These are phyloP conservation scores for Lutraria lutraria DNA, from an alignment of 2,888 invertebrate genomes.

Conservation along the genomic window DNA sequence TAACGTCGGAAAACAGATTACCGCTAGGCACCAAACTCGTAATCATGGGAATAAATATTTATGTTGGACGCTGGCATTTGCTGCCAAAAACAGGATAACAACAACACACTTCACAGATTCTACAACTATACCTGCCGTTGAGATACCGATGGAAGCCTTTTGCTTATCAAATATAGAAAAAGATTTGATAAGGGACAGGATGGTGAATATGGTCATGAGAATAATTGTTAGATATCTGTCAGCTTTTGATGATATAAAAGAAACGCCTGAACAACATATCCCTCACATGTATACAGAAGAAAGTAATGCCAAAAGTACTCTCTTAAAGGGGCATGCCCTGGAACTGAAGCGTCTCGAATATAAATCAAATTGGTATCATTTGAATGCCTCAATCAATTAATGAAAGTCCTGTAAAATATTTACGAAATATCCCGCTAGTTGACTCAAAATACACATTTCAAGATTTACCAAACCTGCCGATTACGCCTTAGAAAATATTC, in stretches of 20 bases:
- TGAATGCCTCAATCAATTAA: no score
- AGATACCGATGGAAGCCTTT: conserved; percentile 42
- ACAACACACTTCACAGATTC: not conserved
- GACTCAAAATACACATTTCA: no score
- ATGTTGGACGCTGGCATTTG: conserved; percentile 58
- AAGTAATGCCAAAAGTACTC: conserved; percentile 42
- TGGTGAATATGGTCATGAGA: conserved; percentile 37
- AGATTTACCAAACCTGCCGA: no score
- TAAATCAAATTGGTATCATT: no score
- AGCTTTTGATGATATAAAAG: conserved; percentile 6
- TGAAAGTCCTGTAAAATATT: no score
- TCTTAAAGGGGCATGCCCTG: no score
- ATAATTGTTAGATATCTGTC: conserved; percentile 38
- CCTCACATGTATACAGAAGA: conserved; percentile 46
- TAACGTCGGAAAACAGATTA: conserved; percentile 57
- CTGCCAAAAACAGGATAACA: not conserved
- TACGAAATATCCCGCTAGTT: no score
- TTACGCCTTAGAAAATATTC: no score
- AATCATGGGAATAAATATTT: conserved; percentile 57
- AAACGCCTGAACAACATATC: conserved; percentile 10
- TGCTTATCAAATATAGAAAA: conserved; percentile 29
- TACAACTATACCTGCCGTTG: conserved; percentile 23
- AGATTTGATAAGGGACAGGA: conserved; percentile 26
- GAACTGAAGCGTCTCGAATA: no score
- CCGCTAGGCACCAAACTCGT: conserved; percentile 49